Base-by-base conservation (phyloP, 2,888 invertebrate genomes). In the Sicus ferrugineus region DNA sequence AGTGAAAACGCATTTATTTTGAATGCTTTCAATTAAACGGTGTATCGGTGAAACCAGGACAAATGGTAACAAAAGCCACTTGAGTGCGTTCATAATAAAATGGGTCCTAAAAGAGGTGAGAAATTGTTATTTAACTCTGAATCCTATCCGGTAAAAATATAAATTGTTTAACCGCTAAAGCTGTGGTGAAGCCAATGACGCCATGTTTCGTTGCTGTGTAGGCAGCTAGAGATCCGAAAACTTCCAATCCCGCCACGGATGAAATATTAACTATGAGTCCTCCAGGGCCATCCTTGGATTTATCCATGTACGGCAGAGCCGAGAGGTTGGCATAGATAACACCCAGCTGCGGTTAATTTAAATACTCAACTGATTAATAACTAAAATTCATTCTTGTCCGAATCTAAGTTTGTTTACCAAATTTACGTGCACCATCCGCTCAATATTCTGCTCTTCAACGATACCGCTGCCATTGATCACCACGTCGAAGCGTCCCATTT, bases 341-440 rank as follows among this genome's bases (percentile, higher is more conserved):
- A 9, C 85, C 86, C 77, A 81, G 77, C 86, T 86, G 74, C 30
- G 26, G 21, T 30, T 52, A 6, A 30, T 5, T 30, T n/a, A 9
- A 26, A 54, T 50, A 50, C 1, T 50, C 6, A 50, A 16, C n/a
- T 50, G 6, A 19, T n/a, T 19, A n/a, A 50, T 50, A 50, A 50
- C 1, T n/a, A 23, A 52, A 19, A 48, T 48, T 48, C 52, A 52
- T n/a, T n/a, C n/a, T n/a, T n/a, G 2, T 16, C n/a, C 42, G n/a
- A 42, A 42, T 4, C 4, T 34, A 3, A 9, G 42, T 16, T 7
- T 31, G 3, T 67, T 71, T 86, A 90, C 88, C 73, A 90, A 88
- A 52, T 86, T 79, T 3, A 77, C 73, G 56, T 73, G 70, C n/a
- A 79, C 70, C 7, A 75, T 73, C 14, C 69, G 64, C 63, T 75